Conservation (phyloP, 2,113 vertebrate genomes). For the Promerops cafer region DNA sequence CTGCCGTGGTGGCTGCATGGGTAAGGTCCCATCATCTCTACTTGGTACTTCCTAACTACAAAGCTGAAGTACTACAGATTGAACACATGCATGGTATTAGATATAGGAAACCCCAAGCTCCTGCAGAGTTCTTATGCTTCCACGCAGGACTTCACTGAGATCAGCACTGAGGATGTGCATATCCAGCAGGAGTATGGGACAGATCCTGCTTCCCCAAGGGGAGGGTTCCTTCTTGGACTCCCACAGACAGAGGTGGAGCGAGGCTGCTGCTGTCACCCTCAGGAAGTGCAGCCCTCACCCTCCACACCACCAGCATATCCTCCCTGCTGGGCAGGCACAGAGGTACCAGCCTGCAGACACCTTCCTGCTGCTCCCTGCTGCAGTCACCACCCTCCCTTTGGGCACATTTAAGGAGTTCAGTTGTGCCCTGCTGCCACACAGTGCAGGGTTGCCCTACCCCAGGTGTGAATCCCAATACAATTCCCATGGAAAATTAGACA, state of each 20-base stretch:
- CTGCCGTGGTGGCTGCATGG: neutral
- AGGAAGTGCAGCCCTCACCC: neutral
- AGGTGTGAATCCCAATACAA: neutral
- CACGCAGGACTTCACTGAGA: neutral
- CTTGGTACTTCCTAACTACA: neutral
- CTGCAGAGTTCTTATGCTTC: neutral
- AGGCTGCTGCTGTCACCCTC: neutral
- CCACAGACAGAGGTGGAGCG: neutral
- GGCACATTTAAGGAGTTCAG: neutral
- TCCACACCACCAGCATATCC: fast-evolving
- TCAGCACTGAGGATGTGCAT: neutral
- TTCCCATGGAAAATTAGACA: neutral
- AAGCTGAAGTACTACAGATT: neutral
- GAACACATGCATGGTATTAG: neutral
- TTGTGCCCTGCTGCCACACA: neutral
- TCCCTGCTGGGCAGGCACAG: neutral
- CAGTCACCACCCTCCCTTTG: neutral
- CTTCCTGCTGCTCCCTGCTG: neutral
- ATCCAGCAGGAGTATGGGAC: neutral
- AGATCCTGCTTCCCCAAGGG: neutral
- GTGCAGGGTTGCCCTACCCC: fast-evolving
- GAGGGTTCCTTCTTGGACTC: neutral
- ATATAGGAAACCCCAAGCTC: neutral
- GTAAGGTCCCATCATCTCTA: neutral
- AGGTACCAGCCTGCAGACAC: neutral